Percentiles rank a stretch among this genome's conserved stretches.
phyloP scores from a whole-genome alignment of 2,888 invertebrate species.

The Cotesia congregata region DNA sequence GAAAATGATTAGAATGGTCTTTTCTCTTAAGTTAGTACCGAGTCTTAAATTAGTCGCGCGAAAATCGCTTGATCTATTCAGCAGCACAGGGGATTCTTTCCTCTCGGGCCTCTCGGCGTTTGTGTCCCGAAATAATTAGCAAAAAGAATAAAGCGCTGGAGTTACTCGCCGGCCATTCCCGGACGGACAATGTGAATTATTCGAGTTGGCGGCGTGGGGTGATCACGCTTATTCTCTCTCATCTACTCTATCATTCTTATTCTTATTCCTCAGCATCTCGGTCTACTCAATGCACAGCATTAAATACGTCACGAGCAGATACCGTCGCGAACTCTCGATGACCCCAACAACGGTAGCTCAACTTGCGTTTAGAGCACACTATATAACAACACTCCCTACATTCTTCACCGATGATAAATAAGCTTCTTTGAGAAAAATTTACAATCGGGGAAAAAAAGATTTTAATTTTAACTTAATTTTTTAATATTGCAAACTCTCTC shows the following conservation, averaged over 20 bases:
- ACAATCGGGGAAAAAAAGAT: too few species aligned
- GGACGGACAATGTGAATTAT: slow-evolving; percentile 71
- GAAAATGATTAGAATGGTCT: slow-evolving; percentile 9
- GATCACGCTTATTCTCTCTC: slow-evolving; percentile 43
- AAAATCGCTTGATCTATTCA: slow-evolving; percentile 38
- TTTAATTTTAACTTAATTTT: too few species aligned
- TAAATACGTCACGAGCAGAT: slow-evolving; percentile 9
- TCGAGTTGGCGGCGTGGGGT: slow-evolving; percentile 67
- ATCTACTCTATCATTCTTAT: slow-evolving; percentile 26
- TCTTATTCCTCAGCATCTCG: slow-evolving; percentile 10
- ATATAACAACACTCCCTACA: background rate
- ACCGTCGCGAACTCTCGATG: slow-evolving; percentile 38
- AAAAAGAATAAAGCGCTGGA: slow-evolving; percentile 65
- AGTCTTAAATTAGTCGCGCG: slow-evolving; percentile 35
- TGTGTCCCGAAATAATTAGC: slow-evolving; percentile 69
- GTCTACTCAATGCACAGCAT: slow-evolving; percentile 1
- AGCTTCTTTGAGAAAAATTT: too few species aligned
- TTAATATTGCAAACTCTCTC: too few species aligned
- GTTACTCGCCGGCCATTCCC: slow-evolving; percentile 60
- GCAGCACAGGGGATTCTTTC: slow-evolving; percentile 64
- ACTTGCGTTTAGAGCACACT: background rate
- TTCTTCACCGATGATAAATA: slow-evolving; percentile 4
- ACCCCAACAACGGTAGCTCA: slow-evolving; percentile 27
- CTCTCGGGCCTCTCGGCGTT: slow-evolving; percentile 63
- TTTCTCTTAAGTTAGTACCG: background rate